Conservation (phyloP, 2,888 invertebrate species). For the Physocephala rufipes region DNA sequence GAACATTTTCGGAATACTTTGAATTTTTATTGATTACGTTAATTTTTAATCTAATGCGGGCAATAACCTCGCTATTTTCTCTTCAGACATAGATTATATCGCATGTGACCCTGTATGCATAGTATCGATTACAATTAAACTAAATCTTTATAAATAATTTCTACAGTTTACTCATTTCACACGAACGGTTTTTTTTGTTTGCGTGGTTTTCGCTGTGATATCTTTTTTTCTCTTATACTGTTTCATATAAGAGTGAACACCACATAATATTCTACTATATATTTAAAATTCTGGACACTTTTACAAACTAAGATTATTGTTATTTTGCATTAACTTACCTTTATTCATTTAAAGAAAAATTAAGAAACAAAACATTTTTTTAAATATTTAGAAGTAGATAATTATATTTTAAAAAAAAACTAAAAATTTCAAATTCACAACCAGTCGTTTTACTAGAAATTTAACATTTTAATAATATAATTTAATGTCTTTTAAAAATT, state of each 20-base stretch:
- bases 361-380: neutral
- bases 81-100: constrained; percentile 2
- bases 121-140: neutral
- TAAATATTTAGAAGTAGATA: neutral
- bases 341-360: neutral
- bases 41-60: neutral
- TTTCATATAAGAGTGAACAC: too few species aligned
- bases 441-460: neutral
- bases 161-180: neutral
- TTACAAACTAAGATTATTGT: too few species aligned
- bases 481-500: too few species aligned
- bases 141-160: constrained; percentile 1
- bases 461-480: neutral
- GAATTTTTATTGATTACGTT: neutral
- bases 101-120: constrained; percentile 29
- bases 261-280: too few species aligned
- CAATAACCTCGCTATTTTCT: neutral
- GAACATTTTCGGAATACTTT: neutral
- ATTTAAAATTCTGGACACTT: too few species aligned
- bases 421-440: too few species aligned
- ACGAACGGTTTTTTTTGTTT: neutral
- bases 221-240: too few species aligned
- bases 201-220: too few species aligned
- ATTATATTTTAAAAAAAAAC: neutral
- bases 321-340: neutral